Percentiles rank a stretch among this genome's conserved stretches.
These are phyloP conservation scores for Lagopus leucura DNA, from an alignment of 2,113 vertebrate species.

Conservation along the genomic window DNA sequence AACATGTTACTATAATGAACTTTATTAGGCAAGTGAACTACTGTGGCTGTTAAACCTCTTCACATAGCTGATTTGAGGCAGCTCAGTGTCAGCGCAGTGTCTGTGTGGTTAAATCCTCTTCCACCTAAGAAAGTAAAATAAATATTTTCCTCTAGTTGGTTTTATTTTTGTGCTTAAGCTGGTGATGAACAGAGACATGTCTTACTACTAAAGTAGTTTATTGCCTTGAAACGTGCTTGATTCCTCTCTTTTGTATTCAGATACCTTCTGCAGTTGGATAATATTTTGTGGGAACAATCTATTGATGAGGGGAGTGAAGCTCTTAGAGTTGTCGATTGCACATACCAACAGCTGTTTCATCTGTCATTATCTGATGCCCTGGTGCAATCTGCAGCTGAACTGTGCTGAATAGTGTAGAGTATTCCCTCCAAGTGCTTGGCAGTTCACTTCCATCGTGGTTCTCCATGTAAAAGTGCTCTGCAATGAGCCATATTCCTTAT, in stretches of 20 bases:
- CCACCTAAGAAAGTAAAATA: neutral
- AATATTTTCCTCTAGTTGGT: neutral
- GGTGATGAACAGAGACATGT: neutral
- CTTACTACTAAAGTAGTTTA: neutral
- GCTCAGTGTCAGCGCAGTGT: neutral
- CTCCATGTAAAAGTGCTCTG: neutral
- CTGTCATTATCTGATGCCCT: neutral
- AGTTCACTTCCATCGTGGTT: neutral
- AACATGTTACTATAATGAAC: neutral
- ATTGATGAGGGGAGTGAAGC: neutral
- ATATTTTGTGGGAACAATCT: neutral
- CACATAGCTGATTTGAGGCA: neutral
- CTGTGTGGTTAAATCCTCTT: neutral
- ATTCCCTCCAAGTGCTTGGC: neutral
- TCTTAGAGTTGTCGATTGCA: neutral
- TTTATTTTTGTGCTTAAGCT: neutral
- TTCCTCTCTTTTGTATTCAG: neutral
- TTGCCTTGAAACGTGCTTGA: neutral
- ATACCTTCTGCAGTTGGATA: neutral
- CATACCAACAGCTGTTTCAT: neutral
- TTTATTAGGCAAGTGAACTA: neutral
- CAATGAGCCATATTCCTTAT: neutral
- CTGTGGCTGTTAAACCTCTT: neutral
- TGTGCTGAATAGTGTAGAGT: neutral
- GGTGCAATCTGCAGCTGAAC: neutral